phyloP scores from a whole-genome alignment of 92 coral and sea anemone genomes.

The Palythoa caribaeorum region DNA sequence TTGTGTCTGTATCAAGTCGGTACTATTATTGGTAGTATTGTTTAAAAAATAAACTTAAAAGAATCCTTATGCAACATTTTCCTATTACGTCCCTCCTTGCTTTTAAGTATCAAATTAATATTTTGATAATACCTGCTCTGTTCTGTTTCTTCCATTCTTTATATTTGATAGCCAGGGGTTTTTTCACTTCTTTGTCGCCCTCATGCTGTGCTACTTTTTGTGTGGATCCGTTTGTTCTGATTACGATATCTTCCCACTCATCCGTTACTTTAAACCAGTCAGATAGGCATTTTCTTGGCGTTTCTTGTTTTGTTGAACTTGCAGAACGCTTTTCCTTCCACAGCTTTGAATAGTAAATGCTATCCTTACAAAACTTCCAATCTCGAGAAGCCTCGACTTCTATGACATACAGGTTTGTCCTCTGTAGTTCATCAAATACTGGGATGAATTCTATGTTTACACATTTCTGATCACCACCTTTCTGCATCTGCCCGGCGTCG shows the following conservation, averaged over 20 bases:
- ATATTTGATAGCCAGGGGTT: too few relatives aligned
- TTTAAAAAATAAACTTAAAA: too few relatives aligned
- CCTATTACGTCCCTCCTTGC: too few relatives aligned
- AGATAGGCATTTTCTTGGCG: background rate
- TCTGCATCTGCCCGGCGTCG: constrained; percentile 29
- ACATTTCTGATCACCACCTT: constrained; percentile 61
- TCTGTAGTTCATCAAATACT: constrained; percentile 28
- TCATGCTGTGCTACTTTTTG: too few relatives aligned
- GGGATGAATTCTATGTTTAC: constrained; percentile 56
- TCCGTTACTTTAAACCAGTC: constrained; percentile 53
- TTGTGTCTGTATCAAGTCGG: too few relatives aligned
- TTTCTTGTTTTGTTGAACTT: background rate
- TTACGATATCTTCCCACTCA: constrained; percentile 37
- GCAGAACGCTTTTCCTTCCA: constrained; percentile 58
- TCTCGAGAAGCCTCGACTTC: constrained; percentile 72
- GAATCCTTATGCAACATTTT: too few relatives aligned
- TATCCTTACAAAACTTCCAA: constrained; percentile 61
- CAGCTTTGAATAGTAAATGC: constrained; percentile 42
- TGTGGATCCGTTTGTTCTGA: constrained; percentile 28
- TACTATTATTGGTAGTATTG: too few relatives aligned
- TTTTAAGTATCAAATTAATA: too few relatives aligned
- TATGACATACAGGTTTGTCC: constrained; percentile 42
- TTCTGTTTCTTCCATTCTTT: too few relatives aligned
- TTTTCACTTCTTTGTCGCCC: too few relatives aligned
- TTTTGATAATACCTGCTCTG: too few relatives aligned